Conservation (phyloP, 2,888 invertebrate species). For the Dicycla oo region DNA sequence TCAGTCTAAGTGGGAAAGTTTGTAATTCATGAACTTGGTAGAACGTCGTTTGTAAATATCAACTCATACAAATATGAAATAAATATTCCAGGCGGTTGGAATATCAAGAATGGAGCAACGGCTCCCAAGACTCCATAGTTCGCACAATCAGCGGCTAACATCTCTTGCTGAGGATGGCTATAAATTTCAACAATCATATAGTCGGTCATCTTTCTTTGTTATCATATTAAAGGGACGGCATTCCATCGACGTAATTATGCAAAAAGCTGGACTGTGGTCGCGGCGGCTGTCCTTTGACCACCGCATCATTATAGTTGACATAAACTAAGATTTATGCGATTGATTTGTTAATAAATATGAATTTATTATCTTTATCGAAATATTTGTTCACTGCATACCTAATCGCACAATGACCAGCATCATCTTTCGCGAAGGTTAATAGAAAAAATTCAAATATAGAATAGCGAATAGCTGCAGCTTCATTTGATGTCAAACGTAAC, state of each 20-base stretch:
- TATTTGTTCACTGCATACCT: constrained; percentile 53
- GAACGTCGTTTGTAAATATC: constrained; percentile 19
- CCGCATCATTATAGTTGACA: constrained; percentile 88
- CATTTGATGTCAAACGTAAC: constrained; percentile 51
- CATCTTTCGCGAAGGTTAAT: constrained; percentile 5
- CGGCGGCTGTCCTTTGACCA: constrained; percentile 87
- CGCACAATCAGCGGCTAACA: constrained; percentile 81
- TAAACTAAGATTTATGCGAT: constrained; percentile 87
- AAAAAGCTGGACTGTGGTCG: constrained; percentile 88
- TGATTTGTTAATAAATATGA: constrained; percentile 86
- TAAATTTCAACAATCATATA: constrained; percentile 73
- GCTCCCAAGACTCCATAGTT: constrained; percentile 66
- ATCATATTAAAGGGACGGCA: constrained; percentile 87
- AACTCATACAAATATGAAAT: constrained; percentile 26
- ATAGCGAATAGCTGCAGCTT: constrained; percentile 46
- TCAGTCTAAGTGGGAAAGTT: constrained; percentile 37
- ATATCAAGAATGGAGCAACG: constrained; percentile 54
- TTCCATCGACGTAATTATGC: constrained; percentile 89
- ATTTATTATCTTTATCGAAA: constrained; percentile 72
- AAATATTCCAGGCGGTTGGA: constrained; percentile 29
- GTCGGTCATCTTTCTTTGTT: constrained; percentile 89
- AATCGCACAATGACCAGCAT: constrained; percentile 16
- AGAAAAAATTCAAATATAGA: constrained; percentile 29
- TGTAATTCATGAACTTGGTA: constrained; percentile 5
- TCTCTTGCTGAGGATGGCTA: constrained; percentile 75